phyloP scores from a whole-genome alignment of 2,113 vertebrate species.

The Sander vitreus region DNA sequence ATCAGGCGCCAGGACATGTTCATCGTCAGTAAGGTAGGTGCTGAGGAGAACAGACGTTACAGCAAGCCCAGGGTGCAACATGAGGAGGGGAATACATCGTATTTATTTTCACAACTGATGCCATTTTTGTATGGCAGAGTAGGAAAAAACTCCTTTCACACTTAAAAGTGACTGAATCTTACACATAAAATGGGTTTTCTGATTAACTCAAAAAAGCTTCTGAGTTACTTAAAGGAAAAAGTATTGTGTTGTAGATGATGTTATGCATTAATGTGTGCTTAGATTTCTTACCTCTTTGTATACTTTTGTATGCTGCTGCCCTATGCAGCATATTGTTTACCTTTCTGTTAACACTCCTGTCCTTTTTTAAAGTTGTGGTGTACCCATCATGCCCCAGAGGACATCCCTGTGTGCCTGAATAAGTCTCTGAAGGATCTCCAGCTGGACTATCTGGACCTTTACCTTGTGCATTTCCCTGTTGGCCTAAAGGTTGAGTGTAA shows the following conservation, averaged over 20 bases:
- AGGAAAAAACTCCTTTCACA: neutral
- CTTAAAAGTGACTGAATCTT: too few species aligned
- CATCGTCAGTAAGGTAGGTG: conserved; percentile 83
- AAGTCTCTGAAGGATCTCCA: conserved; percentile 80
- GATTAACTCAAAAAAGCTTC: too few species aligned
- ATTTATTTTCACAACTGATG: neutral
- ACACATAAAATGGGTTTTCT: too few species aligned
- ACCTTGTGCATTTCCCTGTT: conserved; percentile 85
- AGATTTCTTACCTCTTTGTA: too few species aligned
- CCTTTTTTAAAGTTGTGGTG: conserved; percentile 75
- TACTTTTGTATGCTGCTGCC: neutral
- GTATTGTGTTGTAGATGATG: neutral
- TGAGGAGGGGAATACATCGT: neutral
- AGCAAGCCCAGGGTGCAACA: neutral
- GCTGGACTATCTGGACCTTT: conserved; percentile 85
- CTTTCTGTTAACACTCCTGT: neutral
- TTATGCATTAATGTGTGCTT: neutral
- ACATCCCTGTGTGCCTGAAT: conserved; percentile 80
- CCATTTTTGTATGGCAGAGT: neutral
- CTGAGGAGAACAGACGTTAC: neutral
- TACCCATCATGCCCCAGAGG: conserved; percentile 76
- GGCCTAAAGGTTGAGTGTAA: conserved; percentile 77
- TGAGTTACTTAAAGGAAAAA: too few species aligned
- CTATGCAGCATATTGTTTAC: neutral
- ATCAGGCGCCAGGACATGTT: conserved; percentile 83